These are phyloP conservation scores for Chamaea fasciata DNA, from an alignment of 2,113 vertebrate species.

Conservation along the genomic window DNA sequence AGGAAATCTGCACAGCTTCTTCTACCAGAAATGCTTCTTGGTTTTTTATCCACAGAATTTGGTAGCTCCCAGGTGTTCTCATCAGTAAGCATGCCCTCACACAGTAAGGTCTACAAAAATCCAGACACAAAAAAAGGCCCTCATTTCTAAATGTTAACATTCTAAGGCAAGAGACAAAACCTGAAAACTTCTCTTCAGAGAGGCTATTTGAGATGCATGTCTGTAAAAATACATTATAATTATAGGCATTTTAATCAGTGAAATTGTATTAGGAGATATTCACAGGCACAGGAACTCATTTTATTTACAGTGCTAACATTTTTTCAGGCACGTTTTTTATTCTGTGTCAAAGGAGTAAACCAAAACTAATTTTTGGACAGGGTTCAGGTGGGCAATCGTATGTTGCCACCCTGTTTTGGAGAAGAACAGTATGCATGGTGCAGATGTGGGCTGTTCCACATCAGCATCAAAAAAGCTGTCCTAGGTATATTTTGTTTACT, in stretches of 20 bases:
- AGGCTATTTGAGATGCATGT: neutral
- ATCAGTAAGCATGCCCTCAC: neutral
- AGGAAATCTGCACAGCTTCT: neutral
- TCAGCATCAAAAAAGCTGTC: neutral
- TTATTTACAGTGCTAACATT: neutral
- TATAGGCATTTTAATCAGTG: neutral
- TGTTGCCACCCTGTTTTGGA: neutral
- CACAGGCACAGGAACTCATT: accelerated
- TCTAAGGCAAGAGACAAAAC: neutral
- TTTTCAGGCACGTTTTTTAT: neutral
- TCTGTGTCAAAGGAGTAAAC: neutral
- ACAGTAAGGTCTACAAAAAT: neutral
- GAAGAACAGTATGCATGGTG: neutral
- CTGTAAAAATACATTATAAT: neutral
- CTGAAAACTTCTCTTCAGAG: neutral
- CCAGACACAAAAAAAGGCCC: accelerated
- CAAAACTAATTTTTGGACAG: neutral
- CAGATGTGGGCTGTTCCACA: neutral
- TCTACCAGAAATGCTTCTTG: neutral
- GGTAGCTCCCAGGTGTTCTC: neutral
- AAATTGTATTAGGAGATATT: neutral
- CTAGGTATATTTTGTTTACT: neutral
- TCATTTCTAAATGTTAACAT: neutral
- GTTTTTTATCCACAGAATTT: neutral
- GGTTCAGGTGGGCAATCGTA: neutral